phyloP scores from a whole-genome alignment of 2,888 invertebrate genomes.

The Lysandra bellargus region DNA sequence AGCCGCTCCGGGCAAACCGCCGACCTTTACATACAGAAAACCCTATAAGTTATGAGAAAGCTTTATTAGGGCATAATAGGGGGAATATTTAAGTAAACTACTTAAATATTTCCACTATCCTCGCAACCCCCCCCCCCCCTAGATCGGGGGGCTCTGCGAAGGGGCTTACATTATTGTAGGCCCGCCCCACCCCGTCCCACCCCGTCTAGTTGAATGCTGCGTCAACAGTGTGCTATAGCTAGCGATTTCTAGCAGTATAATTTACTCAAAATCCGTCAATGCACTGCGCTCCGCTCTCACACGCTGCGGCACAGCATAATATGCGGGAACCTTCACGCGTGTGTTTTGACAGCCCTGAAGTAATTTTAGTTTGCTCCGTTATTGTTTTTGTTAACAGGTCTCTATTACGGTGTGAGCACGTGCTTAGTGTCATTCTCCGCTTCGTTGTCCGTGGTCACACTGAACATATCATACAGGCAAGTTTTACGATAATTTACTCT shows the following conservation, averaged over 20 bases:
- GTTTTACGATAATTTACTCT: conserved; percentile 42
- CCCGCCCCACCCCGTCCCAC: too few species aligned
- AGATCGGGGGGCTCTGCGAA: too few species aligned
- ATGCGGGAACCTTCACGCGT: neutral
- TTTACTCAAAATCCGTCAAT: neutral
- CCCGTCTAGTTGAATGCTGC: too few species aligned
- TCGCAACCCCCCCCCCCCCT: too few species aligned
- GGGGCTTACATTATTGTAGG: too few species aligned
- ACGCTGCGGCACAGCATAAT: neutral
- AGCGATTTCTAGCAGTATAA: too few species aligned
- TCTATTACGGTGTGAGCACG: conserved; percentile 91
- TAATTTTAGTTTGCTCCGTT: conserved; percentile 26
- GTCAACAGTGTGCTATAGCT: neutral
- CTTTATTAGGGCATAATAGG: too few species aligned
- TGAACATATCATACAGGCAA: conserved; percentile 90
- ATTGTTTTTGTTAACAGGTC: conserved; percentile 76
- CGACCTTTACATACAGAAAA: too few species aligned
- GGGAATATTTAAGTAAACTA: too few species aligned
- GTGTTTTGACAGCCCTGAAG: neutral
- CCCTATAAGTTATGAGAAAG: too few species aligned
- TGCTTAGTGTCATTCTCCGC: conserved; percentile 90
- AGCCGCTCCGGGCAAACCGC: too few species aligned
- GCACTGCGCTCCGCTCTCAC: neutral
- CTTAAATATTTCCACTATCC: too few species aligned
- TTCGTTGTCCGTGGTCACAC: conserved; percentile 89